Evolutionary conservation across 2,797 vertebrate genomes (phyloP).

Genomic region (Columba guinea): DNA sequence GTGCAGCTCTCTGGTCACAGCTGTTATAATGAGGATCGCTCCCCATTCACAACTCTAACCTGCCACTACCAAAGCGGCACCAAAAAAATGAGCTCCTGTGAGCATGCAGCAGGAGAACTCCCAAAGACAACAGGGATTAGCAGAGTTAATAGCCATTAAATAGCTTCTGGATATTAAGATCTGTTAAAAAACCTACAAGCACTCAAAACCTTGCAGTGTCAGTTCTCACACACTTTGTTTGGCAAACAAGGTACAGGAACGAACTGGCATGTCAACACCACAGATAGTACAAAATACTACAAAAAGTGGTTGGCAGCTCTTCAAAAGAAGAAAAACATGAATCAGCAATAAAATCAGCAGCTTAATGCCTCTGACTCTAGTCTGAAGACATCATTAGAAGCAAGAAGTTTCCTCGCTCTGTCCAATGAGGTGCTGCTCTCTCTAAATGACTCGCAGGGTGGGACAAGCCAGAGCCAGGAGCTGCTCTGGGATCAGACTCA

Average conservation of each 20-base stretch:
- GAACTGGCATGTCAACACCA: background rate
- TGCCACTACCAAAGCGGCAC: accelerated
- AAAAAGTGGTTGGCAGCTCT: background rate
- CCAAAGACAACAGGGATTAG: background rate
- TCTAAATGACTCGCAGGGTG: background rate
- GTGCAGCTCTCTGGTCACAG: background rate
- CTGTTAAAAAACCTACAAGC: background rate
- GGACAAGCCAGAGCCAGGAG: background rate
- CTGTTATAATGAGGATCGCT: too few relatives aligned
- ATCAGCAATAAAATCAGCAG: background rate
- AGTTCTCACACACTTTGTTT: too few relatives aligned
- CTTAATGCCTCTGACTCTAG: background rate
- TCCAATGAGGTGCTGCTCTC: background rate
- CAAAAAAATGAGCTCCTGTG: background rate
- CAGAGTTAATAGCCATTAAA: background rate
- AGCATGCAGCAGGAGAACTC: background rate
- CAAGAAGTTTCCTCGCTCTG: too few relatives aligned
- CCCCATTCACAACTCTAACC: background rate
- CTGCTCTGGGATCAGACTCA: background rate
- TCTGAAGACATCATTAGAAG: background rate
- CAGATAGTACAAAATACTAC: background rate
- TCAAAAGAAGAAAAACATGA: background rate
- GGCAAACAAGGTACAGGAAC: background rate
- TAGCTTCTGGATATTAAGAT: background rate
- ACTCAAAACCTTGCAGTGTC: background rate